phyloP scores from a whole-genome alignment of 92 coral and sea anemone genomes.

The Paramuricea clavata region DNA sequence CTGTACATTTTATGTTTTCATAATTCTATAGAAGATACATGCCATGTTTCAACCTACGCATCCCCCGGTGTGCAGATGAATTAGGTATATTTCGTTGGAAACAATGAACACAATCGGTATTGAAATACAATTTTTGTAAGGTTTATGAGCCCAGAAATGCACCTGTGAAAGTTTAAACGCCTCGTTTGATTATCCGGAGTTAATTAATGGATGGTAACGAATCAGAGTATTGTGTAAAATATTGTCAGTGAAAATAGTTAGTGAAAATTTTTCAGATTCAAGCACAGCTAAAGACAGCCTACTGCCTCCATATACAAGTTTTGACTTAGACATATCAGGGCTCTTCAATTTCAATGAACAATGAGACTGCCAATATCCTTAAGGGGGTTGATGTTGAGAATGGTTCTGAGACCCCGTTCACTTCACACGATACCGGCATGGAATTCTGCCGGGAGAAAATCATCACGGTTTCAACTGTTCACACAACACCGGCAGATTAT shows the following conservation, averaged over 20 bases:
- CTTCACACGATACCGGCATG: no score
- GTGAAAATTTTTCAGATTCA: neutral
- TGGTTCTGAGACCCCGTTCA: no score
- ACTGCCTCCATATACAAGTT: neutral
- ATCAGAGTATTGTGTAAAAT: neutral
- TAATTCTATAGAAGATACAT: neutral
- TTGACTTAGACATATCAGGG: neutral
- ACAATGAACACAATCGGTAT: neutral
- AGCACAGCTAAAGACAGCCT: neutral
- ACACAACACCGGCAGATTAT: no score
- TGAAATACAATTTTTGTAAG: neutral
- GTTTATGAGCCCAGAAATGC: slow-evolving; percentile 1
- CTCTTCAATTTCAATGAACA: neutral
- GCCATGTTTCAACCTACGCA: neutral
- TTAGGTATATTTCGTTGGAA: neutral
- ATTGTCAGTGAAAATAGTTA: neutral
- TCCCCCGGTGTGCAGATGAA: neutral
- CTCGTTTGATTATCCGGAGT: neutral
- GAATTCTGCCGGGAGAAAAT: no score
- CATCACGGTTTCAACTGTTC: no score
- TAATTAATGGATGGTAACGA: neutral
- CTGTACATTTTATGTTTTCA: neutral
- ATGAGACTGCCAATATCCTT: neutral
- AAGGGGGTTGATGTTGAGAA: no score
- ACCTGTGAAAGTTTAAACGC: neutral